Evolutionary conservation across 2,797 vertebrate species (phyloP), one percentile per base, ranked within the genome.

Genomic region (Sardinella longiceps): DNA sequence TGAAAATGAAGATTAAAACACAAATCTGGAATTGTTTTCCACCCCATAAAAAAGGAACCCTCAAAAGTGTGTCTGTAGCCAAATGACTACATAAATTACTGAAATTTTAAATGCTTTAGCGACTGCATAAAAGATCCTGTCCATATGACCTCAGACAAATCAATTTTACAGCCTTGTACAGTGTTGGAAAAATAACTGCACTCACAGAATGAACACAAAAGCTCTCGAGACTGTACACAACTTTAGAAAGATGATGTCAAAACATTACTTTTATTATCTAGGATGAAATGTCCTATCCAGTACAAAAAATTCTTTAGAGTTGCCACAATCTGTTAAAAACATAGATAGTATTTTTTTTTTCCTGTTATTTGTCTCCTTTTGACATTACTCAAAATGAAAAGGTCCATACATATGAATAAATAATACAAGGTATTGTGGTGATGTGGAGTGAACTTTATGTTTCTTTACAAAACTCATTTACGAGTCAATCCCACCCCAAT

Each of bases 181-280:
- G 30, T 70, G 14, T 18, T 77, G 70, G 70, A 77, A 37, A 9
- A 5, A 77, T 10, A 77, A 77, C 70, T 43, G 37, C 5, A 77
- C 33, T 2, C 15, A 43, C 37, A 39, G 70, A 23, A 39, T 43
- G 33, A 77, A 20, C 1, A 5, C 6, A 39, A 7, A 43, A 77
- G n/a, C 33, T 10, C 33, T 43, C 0, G 37, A 95, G 94, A 94
- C 93, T 95, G 91, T 88, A 94, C 92, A 95, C 92, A 90, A 92
- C 83, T 93, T 92, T 88, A 50, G 77, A 89, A 88, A 92, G 93
- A 89, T 91, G 90, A 93, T 95, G 94, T 96, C 95, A 95, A 95
- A 97, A 97, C 95, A 95, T 96, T 94, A 96, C 94, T 98, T 77
- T 98, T 98, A 97, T 97, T 97, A 93, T 96, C 95, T 96, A 95